Evolutionary conservation across 2,113 vertebrate species (phyloP), one percentile per base, ranked within the genome.

Genomic region (Ptilorrhoa leucosticta): DNA sequence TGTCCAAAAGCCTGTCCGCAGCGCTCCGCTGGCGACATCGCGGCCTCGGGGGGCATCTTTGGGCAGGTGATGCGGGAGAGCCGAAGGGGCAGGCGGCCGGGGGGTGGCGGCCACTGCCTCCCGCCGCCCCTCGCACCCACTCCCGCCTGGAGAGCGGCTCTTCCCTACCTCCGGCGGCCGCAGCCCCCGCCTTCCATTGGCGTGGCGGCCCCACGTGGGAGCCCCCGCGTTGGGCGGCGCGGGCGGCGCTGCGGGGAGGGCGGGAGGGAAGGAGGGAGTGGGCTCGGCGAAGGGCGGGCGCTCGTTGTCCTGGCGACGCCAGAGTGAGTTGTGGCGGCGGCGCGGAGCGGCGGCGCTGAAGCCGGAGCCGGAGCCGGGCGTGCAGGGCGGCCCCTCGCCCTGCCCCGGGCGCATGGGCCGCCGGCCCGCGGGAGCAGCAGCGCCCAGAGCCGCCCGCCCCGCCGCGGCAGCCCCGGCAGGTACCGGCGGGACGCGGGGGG

Each of bases 221-320:
- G 20, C 42, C 40, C 56, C 35, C 7, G 60, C 79, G 97, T 94
- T 97, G 98, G 97, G 76, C 61, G 82, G 28, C 22, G 93, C 83
- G 89, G 94, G 83, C 37, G 71, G 77, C 0, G 31, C 3, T 6
- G 27, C 7, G 42, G 53, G 90, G 68, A 20, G 80, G 82, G 53
- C 4, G 23, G 35, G 35, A 33, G 35, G 31, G 39, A 13, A 13
- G 81, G 39, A 35, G 35, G 93, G 63, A 23, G 76, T 61, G 60
- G 65, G 48, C 37, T 31, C 73, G 42, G 66, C 21, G 18, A 28
- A 54, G 50, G 96, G 97, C 93, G 94, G 96, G 96, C 83, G 91
- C 96, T 45, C 51, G 97, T 97, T 97, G 96, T 95, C 94, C 8
- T 73, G 97, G 97, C 58, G 97, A 98, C 97, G 60, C 63, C 82